phyloP scores from a whole-genome alignment of 2,797 vertebrate species.

The Cirrhinus molitorella region DNA sequence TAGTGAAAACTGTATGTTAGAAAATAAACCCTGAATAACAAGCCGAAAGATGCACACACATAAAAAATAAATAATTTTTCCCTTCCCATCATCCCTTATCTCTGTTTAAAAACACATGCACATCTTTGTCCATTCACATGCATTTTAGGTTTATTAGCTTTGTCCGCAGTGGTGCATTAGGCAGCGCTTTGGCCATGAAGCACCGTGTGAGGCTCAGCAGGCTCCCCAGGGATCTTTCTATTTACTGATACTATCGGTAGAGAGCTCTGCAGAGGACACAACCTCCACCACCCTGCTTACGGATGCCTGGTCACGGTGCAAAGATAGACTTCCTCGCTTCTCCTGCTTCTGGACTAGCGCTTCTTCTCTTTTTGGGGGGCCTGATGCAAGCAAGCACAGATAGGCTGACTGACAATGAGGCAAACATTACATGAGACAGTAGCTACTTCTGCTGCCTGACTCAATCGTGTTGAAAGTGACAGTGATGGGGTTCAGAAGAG shows the following conservation, averaged over 20 bases:
- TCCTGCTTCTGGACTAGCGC: conserved; percentile 51
- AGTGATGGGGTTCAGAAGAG: not conserved
- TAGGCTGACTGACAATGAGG: conserved; percentile 43
- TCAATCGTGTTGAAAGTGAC: conserved; percentile 19
- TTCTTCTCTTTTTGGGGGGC: conserved; percentile 39
- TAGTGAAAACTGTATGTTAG: not conserved
- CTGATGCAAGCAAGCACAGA: conserved; percentile 23
- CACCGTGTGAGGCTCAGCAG: conserved; percentile 48
- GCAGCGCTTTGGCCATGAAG: conserved; percentile 49
- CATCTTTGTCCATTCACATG: conserved; percentile 61
- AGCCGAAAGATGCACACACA: not conserved
- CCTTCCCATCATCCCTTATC: conserved; percentile 34
- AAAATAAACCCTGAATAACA: not conserved
- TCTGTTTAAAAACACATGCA: conserved; percentile 56
- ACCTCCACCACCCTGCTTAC: conserved; percentile 62
- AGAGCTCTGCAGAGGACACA: conserved; percentile 58
- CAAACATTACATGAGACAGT: conserved; percentile 50
- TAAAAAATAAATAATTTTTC: not conserved
- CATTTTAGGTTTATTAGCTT: conserved; percentile 59
- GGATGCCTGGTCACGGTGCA: conserved; percentile 62
- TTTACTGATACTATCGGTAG: conserved; percentile 65
- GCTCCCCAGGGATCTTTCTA: conserved; percentile 60
- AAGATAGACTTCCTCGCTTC: conserved; percentile 54
- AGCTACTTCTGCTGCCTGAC: conserved; percentile 20
- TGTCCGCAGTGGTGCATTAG: conserved; percentile 31